phyloP scores from a whole-genome alignment of 2,888 invertebrate species.

The Drosophila parthenogenetica region DNA sequence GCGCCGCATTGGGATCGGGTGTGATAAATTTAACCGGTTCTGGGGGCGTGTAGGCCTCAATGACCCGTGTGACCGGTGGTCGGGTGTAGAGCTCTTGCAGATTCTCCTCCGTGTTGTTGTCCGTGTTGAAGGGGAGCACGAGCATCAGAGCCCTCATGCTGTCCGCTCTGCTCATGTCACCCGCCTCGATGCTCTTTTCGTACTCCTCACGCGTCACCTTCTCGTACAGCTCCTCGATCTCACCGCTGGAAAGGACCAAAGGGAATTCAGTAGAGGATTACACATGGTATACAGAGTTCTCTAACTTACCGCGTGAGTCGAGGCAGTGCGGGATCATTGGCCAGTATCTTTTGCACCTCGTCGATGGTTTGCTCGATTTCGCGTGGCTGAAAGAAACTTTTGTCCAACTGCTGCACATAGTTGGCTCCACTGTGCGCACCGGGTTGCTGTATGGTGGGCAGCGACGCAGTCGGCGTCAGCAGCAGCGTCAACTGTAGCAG shows the following conservation, averaged over 20 bases:
- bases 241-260: constrained; percentile 74
- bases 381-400: constrained; percentile 71
- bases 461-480: constrained; percentile 24
- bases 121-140: constrained; percentile 84
- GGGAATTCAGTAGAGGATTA: not conserved
- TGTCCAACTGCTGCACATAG: constrained; percentile 73
- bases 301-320: constrained; percentile 82
- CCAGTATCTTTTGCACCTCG: constrained; percentile 84
- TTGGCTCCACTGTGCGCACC: constrained; percentile 31
- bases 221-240: constrained; percentile 85
- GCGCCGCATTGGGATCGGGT: constrained; percentile 71
- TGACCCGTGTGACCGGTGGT: constrained; percentile 83
- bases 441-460: constrained; percentile 67
- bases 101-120: constrained; percentile 83
- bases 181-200: constrained; percentile 83
- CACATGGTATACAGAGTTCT: not conserved
- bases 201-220: constrained; percentile 85
- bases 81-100: constrained; percentile 84
- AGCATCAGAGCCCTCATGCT: constrained; percentile 85
- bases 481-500: constrained; percentile 29
- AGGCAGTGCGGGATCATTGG: constrained; percentile 83
- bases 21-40: constrained; percentile 81
- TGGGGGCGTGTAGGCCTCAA: constrained; percentile 81
- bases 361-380: constrained; percentile 84
- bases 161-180: constrained; percentile 84